Percentiles rank a stretch among this genome's conserved stretches.
Evolutionary conservation across 2,113 vertebrate genomes (phyloP).

Genomic region (Tiliqua scincoides): DNA sequence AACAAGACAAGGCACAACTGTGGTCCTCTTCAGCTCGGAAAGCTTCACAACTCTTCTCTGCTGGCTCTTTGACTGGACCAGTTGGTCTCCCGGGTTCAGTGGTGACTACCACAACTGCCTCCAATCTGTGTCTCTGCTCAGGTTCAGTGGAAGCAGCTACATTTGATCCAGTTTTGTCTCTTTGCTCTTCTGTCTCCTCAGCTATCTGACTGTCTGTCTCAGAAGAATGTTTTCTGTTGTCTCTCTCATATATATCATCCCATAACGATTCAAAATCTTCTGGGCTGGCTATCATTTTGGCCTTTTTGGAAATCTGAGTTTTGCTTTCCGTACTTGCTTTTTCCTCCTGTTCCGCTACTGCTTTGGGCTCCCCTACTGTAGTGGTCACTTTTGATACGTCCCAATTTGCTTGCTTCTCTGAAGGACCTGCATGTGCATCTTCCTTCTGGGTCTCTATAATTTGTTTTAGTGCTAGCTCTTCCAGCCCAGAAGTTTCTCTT

Average conservation of each 20-base stretch:
- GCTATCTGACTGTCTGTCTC: not conserved
- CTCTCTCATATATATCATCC: constrained; percentile 63
- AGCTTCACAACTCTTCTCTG: constrained; percentile 42
- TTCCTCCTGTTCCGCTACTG: constrained; percentile 70
- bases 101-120: not conserved
- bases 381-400: constrained; percentile 64
- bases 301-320: constrained; percentile 44
- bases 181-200: not conserved
- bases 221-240: constrained; percentile 34
- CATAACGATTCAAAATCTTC: constrained; percentile 77
- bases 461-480: constrained; percentile 79
- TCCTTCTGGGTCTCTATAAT: constrained; percentile 72
- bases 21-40: constrained; percentile 21
- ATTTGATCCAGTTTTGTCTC: constrained; percentile 16
- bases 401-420: constrained; percentile 53
- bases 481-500: constrained; percentile 88
- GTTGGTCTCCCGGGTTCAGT: constrained; percentile 16
- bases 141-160: not conserved
- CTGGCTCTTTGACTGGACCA: constrained; percentile 23
- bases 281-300: constrained; percentile 76
- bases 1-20: constrained; percentile 8
- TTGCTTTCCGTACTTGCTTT: constrained; percentile 50
- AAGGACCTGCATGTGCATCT: constrained; percentile 56
- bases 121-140: not conserved
- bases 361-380: constrained; percentile 70